A percentile compares a stretch with the other conserved stretches of the same genome.
Evolutionary conservation across 1,140 invertebrate species (phyloP).

Genomic region (Zaprionus lachaisei): DNA sequence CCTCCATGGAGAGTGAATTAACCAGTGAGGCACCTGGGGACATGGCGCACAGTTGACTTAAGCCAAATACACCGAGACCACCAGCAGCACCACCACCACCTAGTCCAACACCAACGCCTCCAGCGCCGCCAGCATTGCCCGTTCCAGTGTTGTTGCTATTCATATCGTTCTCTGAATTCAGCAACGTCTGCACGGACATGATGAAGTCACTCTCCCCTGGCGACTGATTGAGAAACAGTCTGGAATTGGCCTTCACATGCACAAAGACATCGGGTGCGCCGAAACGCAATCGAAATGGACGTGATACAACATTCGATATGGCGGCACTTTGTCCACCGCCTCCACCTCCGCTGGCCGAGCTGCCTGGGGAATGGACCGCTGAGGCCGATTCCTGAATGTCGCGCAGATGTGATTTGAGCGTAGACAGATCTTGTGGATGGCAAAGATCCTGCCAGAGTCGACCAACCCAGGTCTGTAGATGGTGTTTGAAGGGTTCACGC

Average conservation of each 20-base stretch:
- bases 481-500: conserved; percentile 87
- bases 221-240: conserved; percentile 90
- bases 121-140: background rate
- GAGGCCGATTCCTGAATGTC: conserved; percentile 87
- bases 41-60: conserved; percentile 66
- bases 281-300: conserved; percentile 91
- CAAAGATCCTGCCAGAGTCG: conserved; percentile 89
- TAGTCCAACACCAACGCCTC: background rate
- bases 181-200: conserved; percentile 95
- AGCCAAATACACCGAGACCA: conserved; percentile 23
- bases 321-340: conserved; percentile 15
- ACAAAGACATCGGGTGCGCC: conserved; percentile 90
- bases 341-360: conserved; percentile 24
- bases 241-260: conserved; percentile 94
- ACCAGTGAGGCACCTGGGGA: conserved; percentile 74
- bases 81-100: background rate
- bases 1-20: conserved; percentile 74
- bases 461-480: conserved; percentile 88
- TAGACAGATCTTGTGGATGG: conserved; percentile 90
- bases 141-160: conserved; percentile 84
- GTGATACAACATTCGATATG: conserved; percentile 85
- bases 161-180: conserved; percentile 86
- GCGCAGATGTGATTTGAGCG: conserved; percentile 90
- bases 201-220: conserved; percentile 92
- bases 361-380: conserved; percentile 84